Conservation (phyloP, 2,888 invertebrate genomes). For the Cantharis rustica region DNA sequence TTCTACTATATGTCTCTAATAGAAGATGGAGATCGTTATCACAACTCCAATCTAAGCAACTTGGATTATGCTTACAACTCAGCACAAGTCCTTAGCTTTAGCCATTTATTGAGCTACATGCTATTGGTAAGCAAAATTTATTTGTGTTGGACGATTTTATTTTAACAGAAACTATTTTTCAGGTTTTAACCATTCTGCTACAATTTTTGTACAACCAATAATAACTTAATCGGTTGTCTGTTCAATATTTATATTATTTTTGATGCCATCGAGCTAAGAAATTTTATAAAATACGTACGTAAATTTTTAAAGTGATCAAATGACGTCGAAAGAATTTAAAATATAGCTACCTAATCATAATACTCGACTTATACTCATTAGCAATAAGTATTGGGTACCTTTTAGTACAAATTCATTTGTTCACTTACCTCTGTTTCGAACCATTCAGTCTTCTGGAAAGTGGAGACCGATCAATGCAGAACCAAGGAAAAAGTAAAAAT, state of each 20-base stretch:
- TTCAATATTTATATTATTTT: background rate
- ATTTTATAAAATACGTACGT: background rate
- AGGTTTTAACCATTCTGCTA: background rate
- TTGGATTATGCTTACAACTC: background rate
- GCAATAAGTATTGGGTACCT: background rate
- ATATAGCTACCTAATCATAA: background rate
- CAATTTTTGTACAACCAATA: background rate
- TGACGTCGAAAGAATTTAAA: background rate
- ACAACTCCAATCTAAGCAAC: background rate
- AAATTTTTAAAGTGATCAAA: background rate
- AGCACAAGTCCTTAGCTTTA: background rate
- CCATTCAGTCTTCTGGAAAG: background rate
- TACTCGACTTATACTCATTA: background rate
- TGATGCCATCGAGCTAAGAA: background rate
- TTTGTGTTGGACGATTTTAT: background rate
- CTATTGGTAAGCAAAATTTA: background rate
- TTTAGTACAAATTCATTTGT: background rate
- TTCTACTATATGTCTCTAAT: constrained; percentile 10
- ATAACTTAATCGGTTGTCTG: background rate
- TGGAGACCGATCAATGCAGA: background rate
- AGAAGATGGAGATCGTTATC: constrained; percentile 6
- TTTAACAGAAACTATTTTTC: background rate
- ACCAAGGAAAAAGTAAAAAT: background rate
- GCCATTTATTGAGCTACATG: background rate
- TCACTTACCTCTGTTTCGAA: background rate